Evolutionary conservation across 2,888 invertebrate genomes (phyloP), one percentile per base, ranked within the genome.

Genomic region (Aromia moschata): DNA sequence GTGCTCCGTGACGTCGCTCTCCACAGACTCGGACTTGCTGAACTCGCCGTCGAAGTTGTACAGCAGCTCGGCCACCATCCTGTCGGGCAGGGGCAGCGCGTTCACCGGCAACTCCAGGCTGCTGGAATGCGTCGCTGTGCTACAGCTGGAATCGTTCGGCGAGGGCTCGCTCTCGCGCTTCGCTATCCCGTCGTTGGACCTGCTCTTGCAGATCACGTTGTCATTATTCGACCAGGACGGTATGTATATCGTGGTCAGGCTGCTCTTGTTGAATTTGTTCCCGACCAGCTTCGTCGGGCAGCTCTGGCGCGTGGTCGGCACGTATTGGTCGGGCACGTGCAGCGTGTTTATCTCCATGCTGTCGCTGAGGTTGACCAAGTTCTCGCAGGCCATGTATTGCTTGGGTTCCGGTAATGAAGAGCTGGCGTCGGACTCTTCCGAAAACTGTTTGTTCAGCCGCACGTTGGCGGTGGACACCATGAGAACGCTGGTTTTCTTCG

Each of bases 271-370:
- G 64, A 86, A 86, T 55, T 84, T 84, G 73, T 86, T 85, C 2
- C 84, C 85, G 15, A 85, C 84, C 74, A 86, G 85, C 58, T 84
- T 84, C 65, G 87, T 85, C 4, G 90, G 90, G 78, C 87, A 88
- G 75, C 89, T 90, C 68, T 88, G 87, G 18, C 89, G 82, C 25
- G 84, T 84, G 62, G 70, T 69, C 9, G 78, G 78, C 33, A 75
- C 56, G 59, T 72, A 73, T 47, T 63, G 71, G n/a, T 74, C 70
- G 4, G 73, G 70, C 33, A 69, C 64, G 2, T 67, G 71, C 56
- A 71, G 36, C 11, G 78, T 80, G 65, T 81, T 80, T 37, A 87
- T 83, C 75, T 83, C 83, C 7, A 83, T 83, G 75, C 85, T 85
- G 71, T 86, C 87, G 73, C 87, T 85, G 72, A 89, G 83, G 77